Evolutionary conservation across 2,888 invertebrate species (phyloP).

Genomic region (Nomada fucata): DNA sequence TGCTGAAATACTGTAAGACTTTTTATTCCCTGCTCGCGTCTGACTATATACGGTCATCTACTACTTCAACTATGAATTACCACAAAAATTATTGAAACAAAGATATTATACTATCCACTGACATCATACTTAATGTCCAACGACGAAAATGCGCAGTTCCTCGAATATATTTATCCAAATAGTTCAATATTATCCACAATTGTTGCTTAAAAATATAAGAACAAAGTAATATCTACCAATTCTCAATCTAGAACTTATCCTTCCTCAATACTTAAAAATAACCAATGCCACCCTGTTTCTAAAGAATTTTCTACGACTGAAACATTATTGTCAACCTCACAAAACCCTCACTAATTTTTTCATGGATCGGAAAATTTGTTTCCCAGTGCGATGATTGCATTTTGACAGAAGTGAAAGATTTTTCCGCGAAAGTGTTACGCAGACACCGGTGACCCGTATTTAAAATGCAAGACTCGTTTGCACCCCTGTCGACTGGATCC

Average conservation of each 20-base stretch:
- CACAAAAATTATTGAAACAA: background rate
- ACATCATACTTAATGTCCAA: background rate
- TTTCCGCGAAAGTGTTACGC: slow-evolving; percentile 11
- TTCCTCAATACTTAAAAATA: too few species aligned
- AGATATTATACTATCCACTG: background rate
- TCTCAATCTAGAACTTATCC: too few species aligned
- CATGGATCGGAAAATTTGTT: background rate
- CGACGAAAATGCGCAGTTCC: background rate
- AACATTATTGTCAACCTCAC: background rate
- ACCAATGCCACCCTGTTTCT: too few species aligned
- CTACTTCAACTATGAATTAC: background rate
- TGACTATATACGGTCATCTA: too few species aligned
- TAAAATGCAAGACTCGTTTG: slow-evolving; percentile 54
- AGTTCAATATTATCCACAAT: background rate
- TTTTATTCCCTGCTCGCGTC: too few species aligned
- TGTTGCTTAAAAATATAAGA: background rate
- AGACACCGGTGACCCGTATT: slow-evolving; percentile 2
- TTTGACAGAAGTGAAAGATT: slow-evolving; percentile 17
- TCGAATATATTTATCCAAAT: too few species aligned
- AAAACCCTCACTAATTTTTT: background rate
- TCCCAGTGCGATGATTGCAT: slow-evolving; percentile 2
- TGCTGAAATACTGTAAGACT: too few species aligned
- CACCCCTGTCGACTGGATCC: slow-evolving; percentile 20
- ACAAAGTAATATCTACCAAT: background rate
- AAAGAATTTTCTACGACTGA: background rate